Evolutionary conservation across 2,888 invertebrate genomes (phyloP).

Genomic region (Phorcus lineatus): DNA sequence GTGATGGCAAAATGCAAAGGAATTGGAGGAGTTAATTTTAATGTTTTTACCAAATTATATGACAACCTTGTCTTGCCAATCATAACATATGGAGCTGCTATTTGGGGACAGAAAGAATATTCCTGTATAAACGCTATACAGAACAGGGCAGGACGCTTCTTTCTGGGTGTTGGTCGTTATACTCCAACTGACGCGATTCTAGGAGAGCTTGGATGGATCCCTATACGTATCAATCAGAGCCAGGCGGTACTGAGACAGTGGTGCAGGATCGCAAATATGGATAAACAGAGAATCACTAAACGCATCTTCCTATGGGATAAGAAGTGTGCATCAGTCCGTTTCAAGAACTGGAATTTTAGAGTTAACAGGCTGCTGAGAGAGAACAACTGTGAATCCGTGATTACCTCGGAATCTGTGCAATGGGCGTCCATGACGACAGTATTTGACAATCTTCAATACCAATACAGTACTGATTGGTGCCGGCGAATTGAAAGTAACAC

Average conservation of each 20-base stretch:
- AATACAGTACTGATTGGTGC: too few relatives aligned
- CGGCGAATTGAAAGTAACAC: too few relatives aligned
- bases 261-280: too few relatives aligned
- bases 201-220: not conserved
- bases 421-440: too few relatives aligned
- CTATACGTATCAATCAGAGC: not conserved
- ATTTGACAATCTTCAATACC: too few relatives aligned
- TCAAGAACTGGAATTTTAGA: not conserved
- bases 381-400: too few relatives aligned
- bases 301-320: not conserved
- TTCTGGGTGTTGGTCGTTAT: not conserved
- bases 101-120: not conserved
- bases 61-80: not conserved
- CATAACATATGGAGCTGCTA: not conserved
- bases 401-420: too few relatives aligned
- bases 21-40: not conserved
- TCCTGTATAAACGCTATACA: not conserved
- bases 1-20: too few relatives aligned
- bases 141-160: not conserved
- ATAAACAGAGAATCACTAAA: not conserved
- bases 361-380: not conserved
- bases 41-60: not conserved
- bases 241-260: not conserved
- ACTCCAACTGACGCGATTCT: not conserved
- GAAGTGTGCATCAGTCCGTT: not conserved